Evolutionary conservation across 2,888 invertebrate species (phyloP), one percentile per base, ranked within the genome.

Genomic region (Ophion slaviceki): DNA sequence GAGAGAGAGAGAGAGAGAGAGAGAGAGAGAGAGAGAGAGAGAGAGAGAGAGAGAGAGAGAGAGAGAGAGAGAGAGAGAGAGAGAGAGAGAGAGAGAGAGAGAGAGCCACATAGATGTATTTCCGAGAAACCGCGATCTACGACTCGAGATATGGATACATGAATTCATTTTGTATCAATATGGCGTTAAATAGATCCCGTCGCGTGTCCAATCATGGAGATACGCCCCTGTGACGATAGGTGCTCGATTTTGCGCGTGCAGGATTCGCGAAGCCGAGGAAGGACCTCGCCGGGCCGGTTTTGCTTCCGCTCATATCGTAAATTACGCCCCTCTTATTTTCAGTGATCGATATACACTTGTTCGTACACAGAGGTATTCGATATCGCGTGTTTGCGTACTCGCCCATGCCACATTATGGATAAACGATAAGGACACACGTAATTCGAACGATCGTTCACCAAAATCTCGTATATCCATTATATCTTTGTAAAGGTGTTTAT

Each of bases 391-490:
- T 59, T 53, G 72, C 77, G 79, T 64, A 85, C 75, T 78, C 53
- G 78, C 59, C 61, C 78, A 20, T 57, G 57, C 70, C 53, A 75
- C 64, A 64, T 53, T 74, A 53, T 47, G 78, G 78, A 81, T 78
- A 75, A 78, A 77, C 77, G 57, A 36, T 62, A 24, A 14, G 32
- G 57, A 78, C 62, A 66, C 78, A 47, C 74, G 81, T 85, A 81
- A 81, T 81, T 81, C 81, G 75, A 78, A 81, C 78, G 68, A 66
- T 53, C 71, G 78, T 75, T 81, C 68, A 78, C 74, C 78, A 75
- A 74, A 68, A 78, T 77, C 81, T 77, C 81, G 74, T 81, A 64
- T 40, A 57, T 62, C 47, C 57, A 68, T 45, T 74, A 24, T 68
- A 78, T 75, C 68, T 53, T 62, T 74, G 71, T 28, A n/a, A 68